Percentiles rank a stretch among this genome's conserved stretches.
Evolutionary conservation across 2,113 vertebrate genomes (phyloP).

Genomic region (Ariopsis seemanni): DNA sequence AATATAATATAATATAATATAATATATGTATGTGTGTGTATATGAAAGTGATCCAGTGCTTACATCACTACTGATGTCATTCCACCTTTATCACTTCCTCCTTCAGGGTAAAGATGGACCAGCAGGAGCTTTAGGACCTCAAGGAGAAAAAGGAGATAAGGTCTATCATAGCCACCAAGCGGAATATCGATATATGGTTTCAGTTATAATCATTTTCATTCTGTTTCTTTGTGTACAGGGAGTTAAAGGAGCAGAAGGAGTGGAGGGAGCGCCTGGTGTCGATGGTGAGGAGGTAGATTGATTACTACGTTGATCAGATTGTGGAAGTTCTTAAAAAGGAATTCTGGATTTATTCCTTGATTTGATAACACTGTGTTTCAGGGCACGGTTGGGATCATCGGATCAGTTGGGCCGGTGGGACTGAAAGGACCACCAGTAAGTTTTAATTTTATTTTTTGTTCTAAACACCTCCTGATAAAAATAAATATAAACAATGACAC

Average conservation of each 20-base stretch:
- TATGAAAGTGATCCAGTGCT: neutral
- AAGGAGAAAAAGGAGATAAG: constrained; percentile 66
- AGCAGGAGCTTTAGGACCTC: constrained; percentile 60
- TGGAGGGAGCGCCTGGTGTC: constrained; percentile 68
- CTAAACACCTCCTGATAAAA: neutral
- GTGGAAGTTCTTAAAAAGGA: neutral
- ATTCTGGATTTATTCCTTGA: no score
- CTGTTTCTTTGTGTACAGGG: constrained; percentile 62
- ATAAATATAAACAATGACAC: neutral
- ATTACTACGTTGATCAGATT: constrained; percentile 59
- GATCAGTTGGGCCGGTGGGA: constrained; percentile 59
- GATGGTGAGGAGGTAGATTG: constrained; percentile 81
- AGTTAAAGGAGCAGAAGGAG: constrained; percentile 62
- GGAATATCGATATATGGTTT: neutral
- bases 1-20: no score
- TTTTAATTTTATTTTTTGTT: constrained; percentile 30
- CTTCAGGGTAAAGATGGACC: constrained; percentile 73
- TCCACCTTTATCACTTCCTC: neutral
- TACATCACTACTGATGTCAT: neutral
- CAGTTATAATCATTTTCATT: neutral
- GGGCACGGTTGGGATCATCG: constrained; percentile 64
- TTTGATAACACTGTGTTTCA: constrained; percentile 45
- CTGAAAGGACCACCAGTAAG: constrained; percentile 67
- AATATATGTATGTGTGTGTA: no score
- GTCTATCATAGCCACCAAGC: constrained; percentile 47